phyloP scores from a whole-genome alignment of 2,113 vertebrate species.

The Trematocara stigmaticum region DNA sequence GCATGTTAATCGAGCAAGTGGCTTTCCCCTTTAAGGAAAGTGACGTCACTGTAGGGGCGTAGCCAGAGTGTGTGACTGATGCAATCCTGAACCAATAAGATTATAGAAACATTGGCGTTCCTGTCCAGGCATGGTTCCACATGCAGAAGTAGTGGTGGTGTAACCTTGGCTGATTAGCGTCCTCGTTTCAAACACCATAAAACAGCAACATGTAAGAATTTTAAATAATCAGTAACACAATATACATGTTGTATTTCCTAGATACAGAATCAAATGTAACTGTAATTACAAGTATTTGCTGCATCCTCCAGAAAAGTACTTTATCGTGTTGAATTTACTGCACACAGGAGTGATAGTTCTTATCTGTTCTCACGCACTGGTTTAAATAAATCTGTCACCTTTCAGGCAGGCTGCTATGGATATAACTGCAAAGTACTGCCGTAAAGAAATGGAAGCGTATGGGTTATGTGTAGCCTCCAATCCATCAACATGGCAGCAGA shows the following conservation, averaged over 20 bases:
- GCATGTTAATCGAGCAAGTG: background rate
- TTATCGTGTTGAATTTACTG: background rate
- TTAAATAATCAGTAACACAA: background rate
- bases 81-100: conserved; percentile 28
- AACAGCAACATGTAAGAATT: conserved; percentile 56
- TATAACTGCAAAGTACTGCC: conserved; percentile 81
- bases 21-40: conserved; percentile 38
- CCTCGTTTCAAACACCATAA: background rate
- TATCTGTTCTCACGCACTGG: background rate
- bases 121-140: conserved; percentile 1
- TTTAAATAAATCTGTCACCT: background rate
- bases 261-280: background rate
- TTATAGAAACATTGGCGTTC: background rate
- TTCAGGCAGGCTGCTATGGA: conserved; percentile 90
- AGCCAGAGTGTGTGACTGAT: background rate
- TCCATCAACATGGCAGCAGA: conserved; percentile 84
- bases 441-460: conserved; percentile 84
- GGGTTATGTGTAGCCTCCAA: conserved; percentile 84
- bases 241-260: background rate
- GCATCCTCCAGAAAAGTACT: background rate
- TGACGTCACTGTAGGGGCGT: background rate
- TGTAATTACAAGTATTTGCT: background rate
- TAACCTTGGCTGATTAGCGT: conserved; percentile 42
- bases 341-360: background rate
- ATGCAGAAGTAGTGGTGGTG: background rate